Evolutionary conservation across 1,140 invertebrate genomes (phyloP).

Genomic region (Paralvinella palmiformis): DNA sequence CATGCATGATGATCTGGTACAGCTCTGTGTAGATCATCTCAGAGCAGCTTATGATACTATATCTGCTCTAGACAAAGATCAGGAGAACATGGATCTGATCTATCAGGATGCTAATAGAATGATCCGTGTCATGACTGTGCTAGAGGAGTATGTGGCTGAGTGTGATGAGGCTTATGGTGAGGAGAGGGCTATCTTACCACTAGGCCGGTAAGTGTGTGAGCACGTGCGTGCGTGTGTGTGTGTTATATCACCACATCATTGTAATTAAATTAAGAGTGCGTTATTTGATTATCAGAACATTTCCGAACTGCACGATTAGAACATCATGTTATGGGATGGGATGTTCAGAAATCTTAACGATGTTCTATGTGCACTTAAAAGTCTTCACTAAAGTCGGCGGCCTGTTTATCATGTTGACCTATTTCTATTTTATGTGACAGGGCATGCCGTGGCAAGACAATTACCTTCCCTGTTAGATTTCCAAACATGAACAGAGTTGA

Average conservation of each 20-base stretch:
- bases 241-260: too few species aligned
- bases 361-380: too few species aligned
- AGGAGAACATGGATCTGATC: slow-evolving; percentile 54
- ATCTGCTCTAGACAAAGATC: slow-evolving; percentile 51
- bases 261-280: too few species aligned
- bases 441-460: slow-evolving; percentile 82
- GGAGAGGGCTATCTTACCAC: slow-evolving; percentile 80
- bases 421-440: too few species aligned
- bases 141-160: slow-evolving; percentile 91
- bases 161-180: slow-evolving; percentile 88
- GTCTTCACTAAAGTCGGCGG: too few species aligned
- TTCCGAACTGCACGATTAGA: too few species aligned
- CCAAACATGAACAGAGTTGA: slow-evolving; percentile 83
- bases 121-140: slow-evolving; percentile 87
- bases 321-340: too few species aligned
- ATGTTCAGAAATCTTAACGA: too few species aligned
- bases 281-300: too few species aligned
- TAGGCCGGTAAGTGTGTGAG: slow-evolving; percentile 65
- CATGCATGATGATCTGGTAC: slow-evolving; percentile 86
- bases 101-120: slow-evolving; percentile 78
- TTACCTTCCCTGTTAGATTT: slow-evolving; percentile 79
- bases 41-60: slow-evolving; percentile 69
- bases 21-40: slow-evolving; percentile 80
- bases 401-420: too few species aligned
- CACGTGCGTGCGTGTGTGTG: too few species aligned